phyloP scores from a whole-genome alignment of 2,113 vertebrate species.

The Edolisoma coerulescens region DNA sequence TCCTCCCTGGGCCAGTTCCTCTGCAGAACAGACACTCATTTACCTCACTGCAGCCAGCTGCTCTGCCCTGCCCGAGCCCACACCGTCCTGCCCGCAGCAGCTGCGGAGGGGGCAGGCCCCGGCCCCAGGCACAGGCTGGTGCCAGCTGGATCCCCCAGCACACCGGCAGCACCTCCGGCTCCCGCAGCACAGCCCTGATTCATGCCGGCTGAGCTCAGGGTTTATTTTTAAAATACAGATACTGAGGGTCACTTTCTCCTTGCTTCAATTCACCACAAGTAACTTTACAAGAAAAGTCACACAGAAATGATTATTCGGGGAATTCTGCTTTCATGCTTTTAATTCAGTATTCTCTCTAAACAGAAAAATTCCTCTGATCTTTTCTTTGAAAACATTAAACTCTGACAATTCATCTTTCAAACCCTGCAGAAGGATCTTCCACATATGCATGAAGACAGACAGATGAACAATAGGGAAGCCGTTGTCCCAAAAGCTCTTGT shows the following conservation, averaged over 20 bases:
- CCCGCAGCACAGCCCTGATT: neutral
- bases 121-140: neutral
- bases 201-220: neutral
- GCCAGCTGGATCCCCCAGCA: neutral
- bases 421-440: neutral
- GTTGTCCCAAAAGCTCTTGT: neutral
- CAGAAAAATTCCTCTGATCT: neutral
- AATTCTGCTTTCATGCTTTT: neutral
- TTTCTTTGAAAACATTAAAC: neutral
- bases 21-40: neutral
- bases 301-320: neutral
- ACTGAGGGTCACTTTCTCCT: neutral
- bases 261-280: neutral
- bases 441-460: neutral
- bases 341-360: neutral
- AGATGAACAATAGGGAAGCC: neutral
- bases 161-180: neutral
- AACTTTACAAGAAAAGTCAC: neutral
- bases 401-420: neutral
- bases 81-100: neutral
- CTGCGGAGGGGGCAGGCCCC: neutral
- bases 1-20: neutral
- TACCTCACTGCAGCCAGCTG: neutral
- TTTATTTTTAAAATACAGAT: constrained; percentile 35
- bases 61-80: neutral